phyloP scores from a whole-genome alignment of 2,113 vertebrate genomes.

The Pseudorectes ferrugineus region DNA sequence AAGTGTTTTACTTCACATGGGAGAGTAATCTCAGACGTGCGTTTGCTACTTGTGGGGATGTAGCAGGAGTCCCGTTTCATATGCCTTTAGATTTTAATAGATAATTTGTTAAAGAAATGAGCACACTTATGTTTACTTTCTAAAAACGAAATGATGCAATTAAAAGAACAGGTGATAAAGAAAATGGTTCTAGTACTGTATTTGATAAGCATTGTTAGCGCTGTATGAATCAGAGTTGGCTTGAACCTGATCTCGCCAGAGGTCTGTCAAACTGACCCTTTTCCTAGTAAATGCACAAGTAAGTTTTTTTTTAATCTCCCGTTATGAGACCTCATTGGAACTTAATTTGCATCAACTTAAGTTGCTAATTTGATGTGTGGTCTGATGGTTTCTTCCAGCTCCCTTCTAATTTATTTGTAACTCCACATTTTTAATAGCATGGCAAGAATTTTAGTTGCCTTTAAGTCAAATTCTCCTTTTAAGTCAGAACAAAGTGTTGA shows the following conservation, averaged over 20 bases:
- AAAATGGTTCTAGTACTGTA: background rate
- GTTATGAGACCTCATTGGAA: background rate
- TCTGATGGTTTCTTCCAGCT: background rate
- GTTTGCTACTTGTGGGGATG: background rate
- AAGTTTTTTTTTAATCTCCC: background rate
- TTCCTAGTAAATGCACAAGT: background rate
- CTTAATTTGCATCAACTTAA: background rate
- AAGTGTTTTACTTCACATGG: background rate
- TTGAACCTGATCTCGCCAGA: background rate
- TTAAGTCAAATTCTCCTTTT: background rate
- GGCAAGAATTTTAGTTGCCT: background rate
- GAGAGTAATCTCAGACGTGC: background rate
- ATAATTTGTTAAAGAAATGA: background rate
- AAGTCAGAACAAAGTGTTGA: background rate
- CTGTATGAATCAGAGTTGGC: background rate
- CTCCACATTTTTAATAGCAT: background rate
- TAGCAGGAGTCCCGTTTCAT: background rate
- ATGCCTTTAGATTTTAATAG: background rate
- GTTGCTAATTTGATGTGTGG: background rate
- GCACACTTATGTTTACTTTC: background rate
- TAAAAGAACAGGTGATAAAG: background rate
- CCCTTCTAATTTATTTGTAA: background rate
- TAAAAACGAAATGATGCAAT: background rate
- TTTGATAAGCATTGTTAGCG: background rate
- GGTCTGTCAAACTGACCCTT: background rate